Evolutionary conservation across 37 sponge, comb jelly and placozoan species (phyloP).

Genomic region (Diacarnus erythraeanus): DNA sequence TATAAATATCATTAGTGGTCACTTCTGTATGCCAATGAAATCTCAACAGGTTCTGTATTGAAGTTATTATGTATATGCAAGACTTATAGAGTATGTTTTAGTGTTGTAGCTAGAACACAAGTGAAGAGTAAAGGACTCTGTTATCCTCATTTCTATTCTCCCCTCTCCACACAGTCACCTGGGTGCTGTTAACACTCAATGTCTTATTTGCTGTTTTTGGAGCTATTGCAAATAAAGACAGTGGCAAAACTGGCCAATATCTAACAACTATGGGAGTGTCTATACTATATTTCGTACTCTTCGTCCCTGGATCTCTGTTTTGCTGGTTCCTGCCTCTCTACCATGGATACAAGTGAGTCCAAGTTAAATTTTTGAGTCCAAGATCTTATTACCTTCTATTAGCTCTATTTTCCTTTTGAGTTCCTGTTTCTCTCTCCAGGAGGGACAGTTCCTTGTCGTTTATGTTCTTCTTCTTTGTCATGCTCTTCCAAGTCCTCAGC

Average conservation of each 20-base stretch:
- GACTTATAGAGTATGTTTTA: too few species aligned
- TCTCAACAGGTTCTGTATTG: too few species aligned
- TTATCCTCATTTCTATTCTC: not conserved
- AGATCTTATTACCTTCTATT: not conserved
- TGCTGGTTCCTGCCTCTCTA: conserved; percentile 92
- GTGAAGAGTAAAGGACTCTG: too few species aligned
- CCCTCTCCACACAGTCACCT: conserved; percentile 41
- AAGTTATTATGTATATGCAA: too few species aligned
- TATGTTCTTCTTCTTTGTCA: conserved; percentile 92
- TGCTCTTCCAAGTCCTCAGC: conserved; percentile 64
- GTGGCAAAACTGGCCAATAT: not conserved
- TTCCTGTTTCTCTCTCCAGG: conserved; percentile 42
- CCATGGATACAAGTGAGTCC: conserved; percentile 78
- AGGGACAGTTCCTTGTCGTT: conserved; percentile 85
- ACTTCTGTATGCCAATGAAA: too few species aligned
- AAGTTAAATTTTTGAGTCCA: not conserved
- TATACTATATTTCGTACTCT: conserved; percentile 58
- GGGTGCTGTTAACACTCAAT: conserved; percentile 53
- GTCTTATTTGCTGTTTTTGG: conserved; percentile 44
- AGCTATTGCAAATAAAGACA: not conserved
- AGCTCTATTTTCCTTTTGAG: too few species aligned
- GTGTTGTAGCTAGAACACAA: too few species aligned
- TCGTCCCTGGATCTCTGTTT: conserved; percentile 70
- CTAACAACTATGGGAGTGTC: conserved; percentile 64
- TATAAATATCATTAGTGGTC: too few species aligned